Base-by-base conservation (phyloP, 2,888 invertebrate species). In the Gymnoscelis rufifasciata region DNA sequence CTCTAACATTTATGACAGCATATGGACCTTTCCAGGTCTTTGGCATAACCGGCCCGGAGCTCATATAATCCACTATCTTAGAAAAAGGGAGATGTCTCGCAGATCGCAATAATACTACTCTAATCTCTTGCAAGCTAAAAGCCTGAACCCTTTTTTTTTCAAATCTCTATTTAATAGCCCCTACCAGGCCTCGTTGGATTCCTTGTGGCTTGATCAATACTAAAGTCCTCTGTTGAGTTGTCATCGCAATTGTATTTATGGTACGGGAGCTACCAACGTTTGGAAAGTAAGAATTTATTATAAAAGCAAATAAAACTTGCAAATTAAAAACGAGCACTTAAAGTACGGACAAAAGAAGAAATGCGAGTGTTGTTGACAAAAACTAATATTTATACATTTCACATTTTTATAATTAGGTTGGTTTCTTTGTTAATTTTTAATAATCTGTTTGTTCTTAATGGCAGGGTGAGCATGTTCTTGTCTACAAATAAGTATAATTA, bases 81-180 rank as follows among this genome's bases (percentile, higher is more conserved):
- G 31, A 14, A 31, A 31, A n/a, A n/a, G 14, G 14, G 31, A 6
- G 13, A 14, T n/a, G 0, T 3, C 8, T 8, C 8, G 3, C 8
- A 31, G n/a, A n/a, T 31, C 31, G 13, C 4, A 8, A 7, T 31
- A 31, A 14, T 31, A 14, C 14, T 31, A 13, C 3, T 31, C 31
- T 5, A 31, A 31, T 14, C 31, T 8, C n/a, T 14, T 31, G 31
- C 31, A 31, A 14, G 31, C 31, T 7, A 31, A 14, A 31, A 31
- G 31, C 14, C 14, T 31, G 14, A 12, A 31, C 1, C 31, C 31
- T n/a, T 14, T 31, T 31, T 8, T 31, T 31, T 14, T 31, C 31
- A 14, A 31, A 31, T n/a, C 31, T 13, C 15, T 31, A 14, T 13
- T 14, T 31, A n/a, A 31, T n/a, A 14, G 31, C 14, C n/a, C 47